Percentiles rank a stretch among this genome's conserved stretches.
Conservation (phyloP, 35 echinoderm and acorn worm species). For the Strongylocentrotus purpuratus region DNA sequence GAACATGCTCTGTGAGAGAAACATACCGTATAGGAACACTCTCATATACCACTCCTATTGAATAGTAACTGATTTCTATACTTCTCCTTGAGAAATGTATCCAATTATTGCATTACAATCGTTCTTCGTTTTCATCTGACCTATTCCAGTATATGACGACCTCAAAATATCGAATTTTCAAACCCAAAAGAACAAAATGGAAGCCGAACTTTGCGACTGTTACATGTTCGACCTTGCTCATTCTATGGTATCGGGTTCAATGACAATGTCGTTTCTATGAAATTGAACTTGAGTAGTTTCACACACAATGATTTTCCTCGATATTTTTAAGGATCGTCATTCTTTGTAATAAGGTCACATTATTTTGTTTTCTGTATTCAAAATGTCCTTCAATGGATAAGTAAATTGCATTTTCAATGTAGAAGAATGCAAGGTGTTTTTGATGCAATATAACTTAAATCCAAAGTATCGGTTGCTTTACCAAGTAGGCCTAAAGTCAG, state of each 20-base stretch:
- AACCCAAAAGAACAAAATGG: not conserved
- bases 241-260: not conserved
- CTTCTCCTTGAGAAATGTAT: constrained; percentile 4
- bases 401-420: not conserved
- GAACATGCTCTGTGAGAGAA: not conserved
- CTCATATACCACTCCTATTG: not conserved
- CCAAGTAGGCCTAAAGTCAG: no score
- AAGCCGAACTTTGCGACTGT: not conserved
- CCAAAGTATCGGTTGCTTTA: no score
- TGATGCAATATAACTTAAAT: not conserved
- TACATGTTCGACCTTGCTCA: not conserved
- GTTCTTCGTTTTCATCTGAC: not conserved
- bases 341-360: not conserved
- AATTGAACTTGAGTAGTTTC: not conserved
- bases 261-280: constrained; percentile 12
- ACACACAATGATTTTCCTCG: not conserved
- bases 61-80: not conserved
- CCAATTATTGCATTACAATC: not conserved
- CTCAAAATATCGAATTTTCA: not conserved
- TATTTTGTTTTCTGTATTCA: not conserved
- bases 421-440: not conserved
- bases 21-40: not conserved
- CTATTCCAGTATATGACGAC: not conserved
- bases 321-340: not conserved
- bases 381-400: not conserved